phyloP scores from a whole-genome alignment of 2,888 invertebrate genomes.

The Brachyptera risi region DNA sequence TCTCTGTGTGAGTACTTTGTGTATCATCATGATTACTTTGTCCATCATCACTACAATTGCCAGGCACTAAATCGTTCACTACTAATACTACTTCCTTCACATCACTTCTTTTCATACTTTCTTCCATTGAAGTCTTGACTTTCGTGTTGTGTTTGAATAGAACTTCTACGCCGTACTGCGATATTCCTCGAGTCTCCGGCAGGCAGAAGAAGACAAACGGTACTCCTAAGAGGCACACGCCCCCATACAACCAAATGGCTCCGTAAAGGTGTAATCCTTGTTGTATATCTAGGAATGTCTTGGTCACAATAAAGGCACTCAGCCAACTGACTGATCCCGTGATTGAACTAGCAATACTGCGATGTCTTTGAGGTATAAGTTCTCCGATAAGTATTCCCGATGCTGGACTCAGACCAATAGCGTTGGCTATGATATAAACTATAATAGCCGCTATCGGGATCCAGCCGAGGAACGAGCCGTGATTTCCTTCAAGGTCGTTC shows the following conservation, averaged over 20 bases:
- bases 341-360: constrained; percentile 44
- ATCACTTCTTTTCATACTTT: no score
- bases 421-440: constrained; percentile 41
- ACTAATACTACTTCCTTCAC: no score
- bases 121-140: no score
- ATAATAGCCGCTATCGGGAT: constrained; percentile 41
- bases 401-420: constrained; percentile 43
- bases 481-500: constrained; percentile 25
- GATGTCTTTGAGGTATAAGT: constrained; percentile 43
- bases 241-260: constrained; percentile 44
- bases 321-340: constrained; percentile 45
- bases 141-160: constrained; percentile 25
- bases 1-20: no score
- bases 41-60: no score
- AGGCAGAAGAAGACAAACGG: constrained; percentile 45
- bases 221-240: constrained; percentile 42
- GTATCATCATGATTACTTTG: no score
- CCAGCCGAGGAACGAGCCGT: constrained; percentile 36
- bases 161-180: constrained; percentile 32
- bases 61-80: no score
- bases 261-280: constrained; percentile 35
- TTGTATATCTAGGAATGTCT: constrained; percentile 39
- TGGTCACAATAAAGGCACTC: constrained; percentile 42
- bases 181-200: constrained; percentile 50
- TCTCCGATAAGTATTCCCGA: constrained; percentile 45